These are phyloP conservation scores for Amaurobius ferox DNA, from an alignment of 2,888 invertebrate species.

Conservation along the genomic window DNA sequence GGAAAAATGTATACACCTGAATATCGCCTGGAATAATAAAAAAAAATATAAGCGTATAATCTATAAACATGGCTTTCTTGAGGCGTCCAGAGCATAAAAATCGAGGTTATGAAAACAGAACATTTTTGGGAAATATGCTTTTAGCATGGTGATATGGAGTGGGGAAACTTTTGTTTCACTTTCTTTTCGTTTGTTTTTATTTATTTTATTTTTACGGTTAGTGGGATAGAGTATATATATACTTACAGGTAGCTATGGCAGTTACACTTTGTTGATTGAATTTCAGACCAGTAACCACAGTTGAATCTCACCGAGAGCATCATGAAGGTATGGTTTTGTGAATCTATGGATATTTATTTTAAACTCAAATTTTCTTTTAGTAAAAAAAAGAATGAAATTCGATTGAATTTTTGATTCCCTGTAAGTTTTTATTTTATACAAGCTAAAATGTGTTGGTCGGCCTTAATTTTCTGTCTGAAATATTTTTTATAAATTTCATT, in stretches of 20 bases:
- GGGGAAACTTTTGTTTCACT: background rate
- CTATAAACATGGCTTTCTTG: background rate
- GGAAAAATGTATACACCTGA: too few relatives aligned
- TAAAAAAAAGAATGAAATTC: too few relatives aligned
- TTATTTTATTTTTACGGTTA: too few relatives aligned
- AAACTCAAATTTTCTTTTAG: too few relatives aligned
- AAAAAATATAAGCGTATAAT: background rate
- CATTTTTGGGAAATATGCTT: background rate
- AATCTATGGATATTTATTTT: background rate
- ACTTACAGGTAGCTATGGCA: background rate
- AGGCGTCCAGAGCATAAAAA: background rate
- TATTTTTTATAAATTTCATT: too few relatives aligned
- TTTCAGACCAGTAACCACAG: background rate
- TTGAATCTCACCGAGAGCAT: background rate
- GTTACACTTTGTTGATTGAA: background rate
- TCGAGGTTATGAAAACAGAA: background rate
- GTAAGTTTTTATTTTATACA: too few relatives aligned
- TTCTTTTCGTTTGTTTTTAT: background rate
- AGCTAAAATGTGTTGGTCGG: too few relatives aligned
- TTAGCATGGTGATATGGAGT: background rate
- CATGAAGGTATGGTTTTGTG: background rate
- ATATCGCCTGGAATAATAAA: too few relatives aligned
- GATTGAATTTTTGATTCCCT: too few relatives aligned
- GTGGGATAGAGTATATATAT: background rate
- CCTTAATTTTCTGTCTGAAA: too few relatives aligned